Evolutionary conservation across 2,888 invertebrate species (phyloP).

Genomic region (Cryptus armator): DNA sequence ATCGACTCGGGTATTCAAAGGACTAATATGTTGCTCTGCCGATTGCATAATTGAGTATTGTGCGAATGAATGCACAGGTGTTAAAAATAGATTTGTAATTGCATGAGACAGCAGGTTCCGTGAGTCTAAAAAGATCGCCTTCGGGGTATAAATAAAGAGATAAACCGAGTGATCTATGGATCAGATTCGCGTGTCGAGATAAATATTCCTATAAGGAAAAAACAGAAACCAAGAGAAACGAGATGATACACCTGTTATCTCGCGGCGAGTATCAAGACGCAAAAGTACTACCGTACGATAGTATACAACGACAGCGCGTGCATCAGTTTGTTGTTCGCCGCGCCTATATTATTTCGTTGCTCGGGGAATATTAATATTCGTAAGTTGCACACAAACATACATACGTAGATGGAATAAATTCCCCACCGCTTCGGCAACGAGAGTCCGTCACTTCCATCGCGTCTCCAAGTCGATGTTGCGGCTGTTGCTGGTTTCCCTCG

Average conservation of each 20-base stretch:
- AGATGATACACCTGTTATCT: conserved; percentile 55
- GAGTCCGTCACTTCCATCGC: conserved; percentile 66
- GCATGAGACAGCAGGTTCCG: neutral
- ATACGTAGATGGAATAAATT: conserved; percentile 29
- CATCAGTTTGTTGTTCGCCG: conserved; percentile 78
- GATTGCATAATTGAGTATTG: conserved; percentile 11
- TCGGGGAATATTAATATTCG: conserved; percentile 46
- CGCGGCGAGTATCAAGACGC: conserved; percentile 36
- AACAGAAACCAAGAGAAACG: conserved; percentile 44
- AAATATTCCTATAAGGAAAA: conserved; percentile 53
- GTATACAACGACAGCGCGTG: conserved; percentile 30
- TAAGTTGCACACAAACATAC: neutral
- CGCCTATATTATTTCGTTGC: conserved; percentile 79
- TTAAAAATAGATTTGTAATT: conserved; percentile 3
- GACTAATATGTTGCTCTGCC: neutral
- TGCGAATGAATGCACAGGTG: neutral
- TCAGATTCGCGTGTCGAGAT: conserved; percentile 67
- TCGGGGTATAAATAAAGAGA: neutral
- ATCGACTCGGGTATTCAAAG: neutral
- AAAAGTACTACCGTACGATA: conserved; percentile 7
- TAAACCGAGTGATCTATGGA: neutral
- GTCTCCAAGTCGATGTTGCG: conserved; percentile 61
- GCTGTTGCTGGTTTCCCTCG: conserved; percentile 62
- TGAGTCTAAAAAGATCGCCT: neutral
- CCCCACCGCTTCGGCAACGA: conserved; percentile 25